Conservation (phyloP, 2,797 vertebrate genomes). For the Brachyalestes nurse region DNA sequence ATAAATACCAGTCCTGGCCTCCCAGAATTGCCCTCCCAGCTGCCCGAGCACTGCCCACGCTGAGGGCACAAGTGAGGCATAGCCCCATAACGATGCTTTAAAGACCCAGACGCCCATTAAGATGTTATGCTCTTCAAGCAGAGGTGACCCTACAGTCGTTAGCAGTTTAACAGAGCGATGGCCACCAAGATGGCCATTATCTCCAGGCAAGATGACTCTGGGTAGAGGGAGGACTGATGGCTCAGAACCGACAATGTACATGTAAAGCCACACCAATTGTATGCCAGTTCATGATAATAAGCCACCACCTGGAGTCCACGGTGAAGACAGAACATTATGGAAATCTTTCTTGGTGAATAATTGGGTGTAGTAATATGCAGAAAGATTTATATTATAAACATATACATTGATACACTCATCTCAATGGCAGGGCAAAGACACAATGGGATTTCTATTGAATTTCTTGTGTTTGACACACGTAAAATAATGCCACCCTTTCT, state of each 20-base stretch:
- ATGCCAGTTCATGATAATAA: slow-evolving; percentile 37
- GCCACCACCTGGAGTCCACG: slow-evolving; percentile 29
- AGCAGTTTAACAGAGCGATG: slow-evolving; percentile 57
- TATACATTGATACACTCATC: neutral
- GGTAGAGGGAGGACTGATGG: slow-evolving; percentile 40
- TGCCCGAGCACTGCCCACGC: slow-evolving; percentile 46
- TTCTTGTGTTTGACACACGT: neutral
- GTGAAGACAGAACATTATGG: neutral
- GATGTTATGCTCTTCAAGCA: slow-evolving; percentile 51
- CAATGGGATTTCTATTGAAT: neutral
- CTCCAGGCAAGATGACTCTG: slow-evolving; percentile 49
- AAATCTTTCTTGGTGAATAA: slow-evolving; percentile 3
- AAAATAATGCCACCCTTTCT: too few relatives aligned
- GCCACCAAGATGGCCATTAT: slow-evolving; percentile 52
- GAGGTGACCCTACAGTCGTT: slow-evolving; percentile 57
- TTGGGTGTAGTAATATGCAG: neutral
- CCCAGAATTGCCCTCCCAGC: slow-evolving; percentile 21
- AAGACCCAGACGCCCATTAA: slow-evolving; percentile 60
- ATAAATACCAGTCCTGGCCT: slow-evolving; percentile 43
- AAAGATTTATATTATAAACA: neutral
- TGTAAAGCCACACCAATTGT: slow-evolving; percentile 45
- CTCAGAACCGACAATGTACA: slow-evolving; percentile 51
- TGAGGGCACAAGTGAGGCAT: slow-evolving; percentile 57
- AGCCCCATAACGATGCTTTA: slow-evolving; percentile 60
- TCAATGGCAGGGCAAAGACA: neutral